Conservation (phyloP, 2,113 vertebrate species). For the Pholis gunnellus region DNA sequence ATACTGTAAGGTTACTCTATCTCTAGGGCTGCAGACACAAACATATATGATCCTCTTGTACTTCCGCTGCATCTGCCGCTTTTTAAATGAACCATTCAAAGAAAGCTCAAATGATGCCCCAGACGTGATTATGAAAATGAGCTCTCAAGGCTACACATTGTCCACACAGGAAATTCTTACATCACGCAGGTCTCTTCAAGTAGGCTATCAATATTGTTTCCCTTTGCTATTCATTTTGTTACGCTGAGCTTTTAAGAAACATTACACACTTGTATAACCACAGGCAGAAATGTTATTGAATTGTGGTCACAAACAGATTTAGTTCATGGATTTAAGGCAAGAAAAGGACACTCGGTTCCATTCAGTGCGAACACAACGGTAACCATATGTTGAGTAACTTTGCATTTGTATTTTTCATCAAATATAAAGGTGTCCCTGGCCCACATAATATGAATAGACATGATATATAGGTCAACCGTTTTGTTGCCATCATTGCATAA, state of each 20-base stretch:
- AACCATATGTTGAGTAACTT: conserved; percentile 24
- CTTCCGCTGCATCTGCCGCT: conserved; percentile 63
- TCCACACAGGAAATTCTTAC: conserved; percentile 55
- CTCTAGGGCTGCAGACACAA: not conserved
- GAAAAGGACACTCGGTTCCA: conserved; percentile 16
- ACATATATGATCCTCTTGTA: conserved; percentile 31
- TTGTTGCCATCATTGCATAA: not conserved
- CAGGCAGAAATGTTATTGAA: conserved; percentile 20
- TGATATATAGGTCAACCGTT: not conserved
- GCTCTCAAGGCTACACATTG: conserved; percentile 70
- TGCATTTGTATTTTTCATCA: conserved; percentile 13
- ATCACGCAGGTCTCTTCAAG: conserved; percentile 43
- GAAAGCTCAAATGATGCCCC: conserved; percentile 82
- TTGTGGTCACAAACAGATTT: conserved; percentile 18
- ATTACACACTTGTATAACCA: conserved; percentile 35
- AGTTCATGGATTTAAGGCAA: conserved; percentile 11
- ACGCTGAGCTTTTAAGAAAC: conserved; percentile 35
- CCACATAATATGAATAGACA: not conserved
- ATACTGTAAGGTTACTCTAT: not conserved
- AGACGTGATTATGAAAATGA: conserved; percentile 84
- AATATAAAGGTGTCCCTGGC: not conserved
- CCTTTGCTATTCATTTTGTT: conserved; percentile 38
- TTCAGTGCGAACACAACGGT: conserved; percentile 18
- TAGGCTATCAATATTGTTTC: conserved; percentile 36
- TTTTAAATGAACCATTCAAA: conserved; percentile 87